Evolutionary conservation across 1,140 invertebrate genomes (phyloP).

Genomic region (Penaeus indicus): DNA sequence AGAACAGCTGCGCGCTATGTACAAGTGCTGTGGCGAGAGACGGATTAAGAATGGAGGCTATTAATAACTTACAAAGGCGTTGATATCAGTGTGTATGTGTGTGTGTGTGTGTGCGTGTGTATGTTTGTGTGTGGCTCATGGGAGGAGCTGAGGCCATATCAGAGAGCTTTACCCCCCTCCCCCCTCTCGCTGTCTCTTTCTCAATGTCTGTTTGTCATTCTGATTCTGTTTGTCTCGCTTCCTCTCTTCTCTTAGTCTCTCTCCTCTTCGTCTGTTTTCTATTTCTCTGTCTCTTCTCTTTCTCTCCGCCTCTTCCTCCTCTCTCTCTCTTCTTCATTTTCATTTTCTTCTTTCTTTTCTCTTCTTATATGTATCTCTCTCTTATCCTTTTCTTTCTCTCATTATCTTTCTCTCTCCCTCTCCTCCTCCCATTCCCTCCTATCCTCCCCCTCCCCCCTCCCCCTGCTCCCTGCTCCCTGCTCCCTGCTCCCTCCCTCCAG

Average conservation of each 20-base stretch:
- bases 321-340: not conserved
- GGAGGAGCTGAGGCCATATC: too few relatives aligned
- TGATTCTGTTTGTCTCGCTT: not conserved
- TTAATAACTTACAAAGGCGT: too few relatives aligned
- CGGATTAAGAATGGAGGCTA: too few relatives aligned
- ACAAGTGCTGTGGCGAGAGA: too few relatives aligned
- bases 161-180: not conserved
- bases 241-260: not conserved
- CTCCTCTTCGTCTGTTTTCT: not conserved
- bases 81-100: too few relatives aligned
- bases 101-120: too few relatives aligned
- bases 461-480: not conserved
- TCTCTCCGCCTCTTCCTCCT: not conserved
- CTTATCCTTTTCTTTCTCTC: not conserved
- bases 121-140: too few relatives aligned
- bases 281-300: not conserved
- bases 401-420: not conserved
- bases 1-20: too few relatives aligned
- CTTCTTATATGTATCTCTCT: not conserved
- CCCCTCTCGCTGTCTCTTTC: conserved; percentile 8
- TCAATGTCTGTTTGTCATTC: not conserved
- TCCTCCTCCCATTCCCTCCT: too few relatives aligned
- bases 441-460: not conserved
- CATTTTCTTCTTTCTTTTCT: not conserved
- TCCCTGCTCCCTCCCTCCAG: not conserved